phyloP scores from a whole-genome alignment of 2,797 vertebrate species.

The Xenops minutus region DNA sequence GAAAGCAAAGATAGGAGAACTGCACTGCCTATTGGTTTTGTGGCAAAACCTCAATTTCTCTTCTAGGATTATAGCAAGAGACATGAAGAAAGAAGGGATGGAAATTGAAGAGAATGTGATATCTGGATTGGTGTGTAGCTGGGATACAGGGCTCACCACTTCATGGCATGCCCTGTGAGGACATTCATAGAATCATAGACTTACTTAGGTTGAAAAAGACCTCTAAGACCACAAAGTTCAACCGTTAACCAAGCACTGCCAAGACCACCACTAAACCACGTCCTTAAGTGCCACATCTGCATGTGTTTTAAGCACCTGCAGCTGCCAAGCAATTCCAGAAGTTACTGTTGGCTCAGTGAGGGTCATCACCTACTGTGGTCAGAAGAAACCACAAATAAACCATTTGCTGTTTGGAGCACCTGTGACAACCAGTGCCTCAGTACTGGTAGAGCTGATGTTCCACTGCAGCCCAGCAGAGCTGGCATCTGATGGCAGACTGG shows the following conservation, averaged over 20 bases:
- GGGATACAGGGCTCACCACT: background rate
- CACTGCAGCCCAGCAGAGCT: background rate
- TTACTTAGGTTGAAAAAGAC: background rate
- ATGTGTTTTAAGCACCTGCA: background rate
- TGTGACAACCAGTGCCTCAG: background rate
- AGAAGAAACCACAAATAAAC: background rate
- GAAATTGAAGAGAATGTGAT: background rate
- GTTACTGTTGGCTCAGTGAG: background rate
- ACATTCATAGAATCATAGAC: background rate
- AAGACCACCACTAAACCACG: background rate
- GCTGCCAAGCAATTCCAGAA: background rate
- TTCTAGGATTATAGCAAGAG: background rate
- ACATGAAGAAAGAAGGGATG: background rate
- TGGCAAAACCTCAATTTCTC: background rate
- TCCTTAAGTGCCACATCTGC: background rate
- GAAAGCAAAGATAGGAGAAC: background rate
- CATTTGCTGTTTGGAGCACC: background rate
- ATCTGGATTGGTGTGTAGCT: background rate
- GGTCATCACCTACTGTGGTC: background rate
- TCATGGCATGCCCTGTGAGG: background rate
- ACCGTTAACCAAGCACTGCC: background rate
- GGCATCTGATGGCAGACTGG: background rate
- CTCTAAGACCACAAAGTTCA: background rate
- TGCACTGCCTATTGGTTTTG: background rate
- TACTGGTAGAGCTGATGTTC: background rate